Evolutionary conservation across 2,888 invertebrate species (phyloP), one percentile per base, ranked within the genome.

Genomic region (Molanna angustata): DNA sequence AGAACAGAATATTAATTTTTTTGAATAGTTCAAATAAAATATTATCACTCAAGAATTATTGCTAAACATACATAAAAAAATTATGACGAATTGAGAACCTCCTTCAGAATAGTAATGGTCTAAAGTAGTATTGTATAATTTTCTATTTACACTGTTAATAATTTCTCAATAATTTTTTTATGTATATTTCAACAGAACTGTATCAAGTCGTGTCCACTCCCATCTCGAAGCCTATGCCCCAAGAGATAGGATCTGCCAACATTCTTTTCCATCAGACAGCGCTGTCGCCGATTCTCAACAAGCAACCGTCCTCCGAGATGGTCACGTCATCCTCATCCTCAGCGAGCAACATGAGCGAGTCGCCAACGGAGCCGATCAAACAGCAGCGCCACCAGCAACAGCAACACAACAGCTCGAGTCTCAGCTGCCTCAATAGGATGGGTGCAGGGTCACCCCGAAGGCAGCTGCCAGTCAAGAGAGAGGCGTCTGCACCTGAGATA

Each of bases 151-250:
- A n/a, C n/a, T n/a, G n/a, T n/a, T n/a, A n/a, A n/a, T n/a, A n/a
- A n/a, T n/a, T n/a, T n/a, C n/a, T n/a, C n/a, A n/a, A n/a, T n/a
- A n/a, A n/a, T n/a, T n/a, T n/a, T n/a, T n/a, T n/a, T n/a, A n/a
- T n/a, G n/a, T n/a, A n/a, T n/a, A n/a, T n/a, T n/a, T n/a, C n/a
- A n/a, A 2, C 37, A 57, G 57, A 53, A 13, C 45, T 57, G 14
- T 57, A 53, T 37, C 70, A 71, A 61, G 63, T 74, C 49, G 70
- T 73, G 13, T 77, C 77, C 21, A 77, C 76, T 11, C 77, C 76
- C 1, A 63, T 75, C 17, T 63, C 66, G 58, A 56, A 54, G 31
- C 33, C 42, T 6, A 18, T 20, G 66, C 13, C 47, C 69, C 21
- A 65, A 64, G 37, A 70, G 65, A 35, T 41, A 48, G 65, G 66